These are phyloP conservation scores for Rhabdomys dilectus DNA, from an alignment of 2,113 vertebrate genomes.

Conservation along the genomic window DNA sequence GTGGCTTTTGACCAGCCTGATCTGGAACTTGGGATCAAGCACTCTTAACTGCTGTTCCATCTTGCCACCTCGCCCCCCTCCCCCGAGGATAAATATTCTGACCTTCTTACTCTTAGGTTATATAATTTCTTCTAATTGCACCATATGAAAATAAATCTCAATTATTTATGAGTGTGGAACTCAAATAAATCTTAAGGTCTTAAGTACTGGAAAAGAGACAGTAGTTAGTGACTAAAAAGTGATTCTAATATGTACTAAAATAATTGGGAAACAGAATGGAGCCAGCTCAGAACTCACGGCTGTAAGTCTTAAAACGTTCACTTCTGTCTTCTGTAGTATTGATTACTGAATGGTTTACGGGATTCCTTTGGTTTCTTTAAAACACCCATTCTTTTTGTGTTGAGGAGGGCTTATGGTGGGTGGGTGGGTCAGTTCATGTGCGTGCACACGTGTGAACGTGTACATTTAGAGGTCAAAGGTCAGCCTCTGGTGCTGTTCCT, in stretches of 20 bases:
- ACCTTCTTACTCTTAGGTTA: neutral
- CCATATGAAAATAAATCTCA: neutral
- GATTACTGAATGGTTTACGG: neutral
- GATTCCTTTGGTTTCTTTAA: neutral
- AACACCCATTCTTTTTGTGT: neutral
- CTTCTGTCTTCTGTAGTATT: neutral
- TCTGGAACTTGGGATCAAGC: neutral
- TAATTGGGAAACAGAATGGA: neutral
- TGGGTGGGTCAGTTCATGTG: neutral
- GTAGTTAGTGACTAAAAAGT: neutral
- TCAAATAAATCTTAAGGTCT: neutral
- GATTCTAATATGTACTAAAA: neutral
- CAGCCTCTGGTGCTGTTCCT: neutral
- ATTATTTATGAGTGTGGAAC: neutral
- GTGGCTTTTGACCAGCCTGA: neutral
- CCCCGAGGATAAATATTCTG: neutral
- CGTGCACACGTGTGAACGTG: neutral
- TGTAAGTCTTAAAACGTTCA: neutral
- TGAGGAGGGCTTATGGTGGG: neutral
- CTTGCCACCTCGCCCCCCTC: rapidly evolving
- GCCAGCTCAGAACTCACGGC: neutral
- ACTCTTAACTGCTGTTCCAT: neutral
- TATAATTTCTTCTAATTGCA: neutral
- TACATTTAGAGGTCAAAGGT: neutral
- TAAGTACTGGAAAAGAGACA: neutral